A percentile compares a stretch with the other conserved stretches of the same genome.
Evolutionary conservation across 2,113 vertebrate genomes (phyloP).

Genomic region (Malurus cyaneus): DNA sequence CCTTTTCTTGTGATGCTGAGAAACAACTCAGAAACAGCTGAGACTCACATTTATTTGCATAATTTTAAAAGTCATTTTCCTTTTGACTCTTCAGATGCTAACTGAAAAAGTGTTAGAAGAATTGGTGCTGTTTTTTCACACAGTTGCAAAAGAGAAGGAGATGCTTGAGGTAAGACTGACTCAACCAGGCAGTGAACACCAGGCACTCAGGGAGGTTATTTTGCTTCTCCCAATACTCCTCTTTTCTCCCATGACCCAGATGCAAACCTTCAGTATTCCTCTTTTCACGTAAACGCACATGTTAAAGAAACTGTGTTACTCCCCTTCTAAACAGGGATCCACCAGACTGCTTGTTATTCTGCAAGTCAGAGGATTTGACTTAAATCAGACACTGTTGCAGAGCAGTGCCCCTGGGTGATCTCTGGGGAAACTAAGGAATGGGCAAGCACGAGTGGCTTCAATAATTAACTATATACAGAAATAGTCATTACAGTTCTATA

Average conservation of each 20-base stretch:
- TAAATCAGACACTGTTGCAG: background rate
- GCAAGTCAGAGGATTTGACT: background rate
- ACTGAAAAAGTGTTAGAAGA: slow-evolving; percentile 66
- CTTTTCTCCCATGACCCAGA: background rate
- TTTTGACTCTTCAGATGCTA: slow-evolving; percentile 57
- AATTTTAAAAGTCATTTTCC: background rate
- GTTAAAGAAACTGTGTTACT: background rate
- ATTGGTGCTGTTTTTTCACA: slow-evolving; percentile 65
- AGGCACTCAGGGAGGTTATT: background rate
- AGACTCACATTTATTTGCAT: background rate
- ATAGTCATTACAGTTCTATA: background rate
- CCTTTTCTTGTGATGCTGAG: background rate
- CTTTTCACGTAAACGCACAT: rapidly evolving
- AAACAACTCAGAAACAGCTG: too few relatives aligned
- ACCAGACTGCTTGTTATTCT: too few relatives aligned
- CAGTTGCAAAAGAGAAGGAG: slow-evolving; percentile 61
- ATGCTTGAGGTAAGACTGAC: slow-evolving; percentile 67
- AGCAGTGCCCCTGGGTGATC: background rate
- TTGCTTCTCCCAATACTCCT: background rate
- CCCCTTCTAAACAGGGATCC: background rate
- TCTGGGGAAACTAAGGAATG: background rate
- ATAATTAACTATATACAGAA: rapidly evolving
- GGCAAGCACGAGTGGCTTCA: background rate
- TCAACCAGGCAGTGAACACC: background rate
- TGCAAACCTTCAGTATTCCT: background rate